Percentiles rank a stretch among this genome's conserved stretches.
These are phyloP conservation scores for Pycnonotus jocosus DNA, from an alignment of 2,113 vertebrate species.

Conservation along the genomic window DNA sequence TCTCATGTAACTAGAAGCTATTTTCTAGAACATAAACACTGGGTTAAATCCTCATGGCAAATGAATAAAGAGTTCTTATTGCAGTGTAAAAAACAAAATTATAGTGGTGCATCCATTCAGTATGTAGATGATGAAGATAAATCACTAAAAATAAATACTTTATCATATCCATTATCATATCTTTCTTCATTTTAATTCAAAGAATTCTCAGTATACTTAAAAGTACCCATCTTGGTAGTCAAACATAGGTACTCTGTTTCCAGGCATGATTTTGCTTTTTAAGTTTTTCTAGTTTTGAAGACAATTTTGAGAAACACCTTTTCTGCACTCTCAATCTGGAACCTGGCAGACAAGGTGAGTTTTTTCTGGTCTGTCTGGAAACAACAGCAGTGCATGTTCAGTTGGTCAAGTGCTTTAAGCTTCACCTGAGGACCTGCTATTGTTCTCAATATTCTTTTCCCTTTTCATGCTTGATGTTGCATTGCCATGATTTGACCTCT, in stretches of 20 bases:
- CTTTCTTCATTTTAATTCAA: neutral
- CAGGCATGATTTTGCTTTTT: rapidly evolving
- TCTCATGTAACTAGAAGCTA: neutral
- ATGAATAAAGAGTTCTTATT: neutral
- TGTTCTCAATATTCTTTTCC: neutral
- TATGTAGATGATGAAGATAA: neutral
- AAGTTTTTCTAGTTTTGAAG: neutral
- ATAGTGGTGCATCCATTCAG: neutral
- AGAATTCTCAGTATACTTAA: neutral
- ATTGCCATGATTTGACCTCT: neutral
- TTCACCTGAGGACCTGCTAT: neutral
- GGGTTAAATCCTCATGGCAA: neutral
- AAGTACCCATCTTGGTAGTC: neutral
- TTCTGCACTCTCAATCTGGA: neutral
- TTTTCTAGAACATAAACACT: neutral
- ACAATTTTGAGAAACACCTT: neutral
- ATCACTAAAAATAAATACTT: neutral
- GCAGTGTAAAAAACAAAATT: neutral
- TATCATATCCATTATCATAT: neutral
- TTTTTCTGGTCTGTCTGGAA: neutral
- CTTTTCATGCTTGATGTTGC: neutral
- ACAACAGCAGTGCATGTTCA: neutral
- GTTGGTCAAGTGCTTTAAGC: neutral
- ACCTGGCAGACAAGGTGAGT: neutral
- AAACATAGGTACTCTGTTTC: neutral